These are phyloP conservation scores for Anoplius nigerrimus DNA, from an alignment of 2,888 invertebrate genomes.

Conservation along the genomic window DNA sequence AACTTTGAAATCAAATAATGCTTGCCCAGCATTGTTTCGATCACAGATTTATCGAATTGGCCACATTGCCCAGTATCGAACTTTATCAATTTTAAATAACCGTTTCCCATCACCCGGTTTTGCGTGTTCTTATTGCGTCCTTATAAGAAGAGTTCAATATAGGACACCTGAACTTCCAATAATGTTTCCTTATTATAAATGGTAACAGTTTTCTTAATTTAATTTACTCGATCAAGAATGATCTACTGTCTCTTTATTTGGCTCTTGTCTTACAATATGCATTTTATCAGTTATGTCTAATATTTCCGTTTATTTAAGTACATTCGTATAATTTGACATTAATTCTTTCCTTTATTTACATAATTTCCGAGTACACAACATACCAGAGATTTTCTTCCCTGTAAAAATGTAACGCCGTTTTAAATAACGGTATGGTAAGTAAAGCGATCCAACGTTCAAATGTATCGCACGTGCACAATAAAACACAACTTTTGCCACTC, in stretches of 20 bases:
- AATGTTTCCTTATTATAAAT: not conserved
- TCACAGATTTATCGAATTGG: not conserved
- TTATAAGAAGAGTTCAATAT: too few species aligned
- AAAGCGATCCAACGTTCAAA: constrained; percentile 6
- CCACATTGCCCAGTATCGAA: not conserved
- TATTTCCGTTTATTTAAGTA: not conserved
- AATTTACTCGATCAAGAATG: not conserved
- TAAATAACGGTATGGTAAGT: constrained; percentile 55
- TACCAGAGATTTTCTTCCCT: constrained; percentile 41
- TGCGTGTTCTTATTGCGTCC: too few species aligned
- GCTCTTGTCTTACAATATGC: not conserved
- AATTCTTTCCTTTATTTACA: constrained; percentile 55
- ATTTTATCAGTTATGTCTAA: not conserved
- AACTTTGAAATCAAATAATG: too few species aligned
- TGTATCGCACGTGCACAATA: too few species aligned
- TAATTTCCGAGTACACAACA: constrained; percentile 56
- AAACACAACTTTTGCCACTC: too few species aligned
- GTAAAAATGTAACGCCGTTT: constrained; percentile 49
- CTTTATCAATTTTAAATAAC: not conserved
- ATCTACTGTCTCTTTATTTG: not conserved
- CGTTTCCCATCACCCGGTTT: not conserved
- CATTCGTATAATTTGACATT: constrained; percentile 26
- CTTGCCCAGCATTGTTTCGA: too few species aligned
- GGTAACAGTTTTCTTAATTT: not conserved
- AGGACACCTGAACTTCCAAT: too few species aligned